Evolutionary conservation across 2,797 vertebrate species (phyloP), one percentile per base, ranked within the genome.

Genomic region (Pitangus sulphuratus): DNA sequence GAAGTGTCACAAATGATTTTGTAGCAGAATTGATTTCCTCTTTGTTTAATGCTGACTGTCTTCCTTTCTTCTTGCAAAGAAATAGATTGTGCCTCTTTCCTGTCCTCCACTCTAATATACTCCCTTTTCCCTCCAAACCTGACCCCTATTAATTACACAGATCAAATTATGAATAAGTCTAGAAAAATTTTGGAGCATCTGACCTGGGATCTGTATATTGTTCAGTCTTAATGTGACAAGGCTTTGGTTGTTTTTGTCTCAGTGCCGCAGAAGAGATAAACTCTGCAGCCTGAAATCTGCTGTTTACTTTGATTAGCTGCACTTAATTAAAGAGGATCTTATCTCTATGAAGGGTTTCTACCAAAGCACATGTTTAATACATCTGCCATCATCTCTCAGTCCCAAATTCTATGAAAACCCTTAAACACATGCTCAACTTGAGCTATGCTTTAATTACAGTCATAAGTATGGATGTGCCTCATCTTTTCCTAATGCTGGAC

Each of bases 221-320:
- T n/a, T 4, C 26, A 65, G 30, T 53, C 30, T 25, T 60, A 24
- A 24, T 31, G 45, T 1, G 3, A 82, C 54, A 51, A 56, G 2
- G 6, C 17, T 69, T 42, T 3, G 1, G 26, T 58, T 78, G 33
- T 20, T 89, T 78, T 77, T 50, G 11, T 33, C 57, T 91, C 53
- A 30, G 14, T n/a, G 33, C 19, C 48, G 31, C 24, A 71, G 89
- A 61, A 65, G 48, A 89, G 45, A 85, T 53, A 85, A 94, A 91
- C 26, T 44, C 66, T 84, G 22, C 22, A 60, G 79, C 7, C 19
- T 18, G 13, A 75, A 84, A 75, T 81, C 44, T 84, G 40, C 35
- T 80, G 35, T 95, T 86, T 83, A 53, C 15, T 87, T 87, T 81
- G 75, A 93, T 91, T 91, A 94, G 69, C n/a, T 65, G 44, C 50